These are phyloP conservation scores for Macaria liturata DNA, from an alignment of 2,888 invertebrate genomes.

Conservation along the genomic window DNA sequence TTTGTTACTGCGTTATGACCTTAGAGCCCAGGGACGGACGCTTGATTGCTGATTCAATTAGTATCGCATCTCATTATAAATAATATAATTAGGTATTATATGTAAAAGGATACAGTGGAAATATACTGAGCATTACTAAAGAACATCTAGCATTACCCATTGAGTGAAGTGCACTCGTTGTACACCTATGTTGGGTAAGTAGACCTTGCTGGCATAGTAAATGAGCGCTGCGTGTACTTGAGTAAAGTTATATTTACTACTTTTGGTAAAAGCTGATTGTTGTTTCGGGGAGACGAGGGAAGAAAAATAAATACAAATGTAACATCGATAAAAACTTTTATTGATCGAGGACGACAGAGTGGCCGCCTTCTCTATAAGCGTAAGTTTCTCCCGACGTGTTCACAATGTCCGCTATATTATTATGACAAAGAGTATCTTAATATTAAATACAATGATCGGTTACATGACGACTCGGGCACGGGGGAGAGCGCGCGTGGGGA, in stretches of 20 bases:
- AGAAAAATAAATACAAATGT: conserved; percentile 37
- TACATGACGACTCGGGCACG: conserved; percentile 60
- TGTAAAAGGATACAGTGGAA: no score
- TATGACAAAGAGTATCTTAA: conserved; percentile 66
- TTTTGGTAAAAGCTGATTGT: no score
- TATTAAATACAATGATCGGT: conserved; percentile 79
- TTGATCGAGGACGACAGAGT: conserved; percentile 75
- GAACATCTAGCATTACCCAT: no score
- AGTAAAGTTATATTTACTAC: not conserved
- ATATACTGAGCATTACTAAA: no score
- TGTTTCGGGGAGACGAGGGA: not conserved
- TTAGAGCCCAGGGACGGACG: not conserved
- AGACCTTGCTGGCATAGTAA: no score
- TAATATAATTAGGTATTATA: no score
- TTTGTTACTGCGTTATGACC: conserved; percentile 35
- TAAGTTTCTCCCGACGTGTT: conserved; percentile 76
- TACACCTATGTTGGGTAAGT: no score
- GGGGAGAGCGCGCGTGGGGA: conserved; percentile 67
- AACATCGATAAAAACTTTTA: conserved; percentile 83
- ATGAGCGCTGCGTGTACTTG: not conserved
- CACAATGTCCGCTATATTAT: conserved; percentile 66
- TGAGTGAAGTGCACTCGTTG: no score
- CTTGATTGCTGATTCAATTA: conserved; percentile 6
- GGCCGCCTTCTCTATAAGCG: conserved; percentile 76
- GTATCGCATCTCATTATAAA: not conserved